phyloP scores from a whole-genome alignment of 2,888 invertebrate species.

The Dione vanillae region DNA sequence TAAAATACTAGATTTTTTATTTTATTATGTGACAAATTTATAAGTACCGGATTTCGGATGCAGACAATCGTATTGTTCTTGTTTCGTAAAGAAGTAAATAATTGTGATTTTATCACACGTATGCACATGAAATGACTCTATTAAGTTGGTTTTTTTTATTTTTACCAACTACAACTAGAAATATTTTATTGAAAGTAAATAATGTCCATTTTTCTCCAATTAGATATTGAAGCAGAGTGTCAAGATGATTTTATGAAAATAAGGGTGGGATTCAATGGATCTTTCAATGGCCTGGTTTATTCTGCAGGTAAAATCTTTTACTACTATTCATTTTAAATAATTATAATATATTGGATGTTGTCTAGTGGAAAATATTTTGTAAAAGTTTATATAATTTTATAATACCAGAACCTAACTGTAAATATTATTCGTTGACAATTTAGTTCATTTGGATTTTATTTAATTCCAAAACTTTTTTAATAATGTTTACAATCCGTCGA shows the following conservation, averaged over 20 bases:
- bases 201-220: constrained; percentile 20
- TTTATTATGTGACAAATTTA: constrained; percentile 37
- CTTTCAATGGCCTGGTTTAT: constrained; percentile 94
- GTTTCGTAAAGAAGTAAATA: constrained; percentile 52
- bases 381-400: constrained; percentile 34
- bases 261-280: constrained; percentile 95
- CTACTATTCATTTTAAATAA: no score
- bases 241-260: constrained; percentile 98
- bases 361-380: neutral
- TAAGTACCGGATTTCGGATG: constrained; percentile 44
- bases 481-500: neutral
- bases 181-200: neutral
- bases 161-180: no score
- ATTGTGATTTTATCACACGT: constrained; percentile 69
- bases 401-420: constrained; percentile 22
- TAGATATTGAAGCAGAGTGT: constrained; percentile 97
- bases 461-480: neutral
- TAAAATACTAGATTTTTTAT: neutral
- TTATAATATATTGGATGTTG: neutral
- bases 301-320: constrained; percentile 93
- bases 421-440: neutral
- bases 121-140: no score
- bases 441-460: neutral
- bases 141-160: no score
- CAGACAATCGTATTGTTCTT: constrained; percentile 37